Percentiles rank a stretch among this genome's conserved stretches.
Conservation (phyloP, 2,888 invertebrate species). For the Gisinianus flammeolus region DNA sequence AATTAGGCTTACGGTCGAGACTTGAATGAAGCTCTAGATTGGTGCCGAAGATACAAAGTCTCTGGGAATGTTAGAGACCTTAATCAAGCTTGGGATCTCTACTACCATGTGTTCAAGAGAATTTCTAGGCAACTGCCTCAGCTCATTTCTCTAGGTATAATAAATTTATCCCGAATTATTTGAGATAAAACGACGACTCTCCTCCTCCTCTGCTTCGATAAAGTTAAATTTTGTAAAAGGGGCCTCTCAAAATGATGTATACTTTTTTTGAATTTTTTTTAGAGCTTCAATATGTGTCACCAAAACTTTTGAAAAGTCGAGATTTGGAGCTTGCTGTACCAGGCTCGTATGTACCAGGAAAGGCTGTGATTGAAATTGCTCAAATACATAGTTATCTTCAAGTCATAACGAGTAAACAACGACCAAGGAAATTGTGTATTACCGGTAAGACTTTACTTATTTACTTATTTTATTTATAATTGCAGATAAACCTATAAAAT, state of each 20-base stretch:
- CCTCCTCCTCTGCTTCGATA: too few relatives aligned
- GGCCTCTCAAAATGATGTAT: background rate
- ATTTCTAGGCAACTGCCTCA: conserved; percentile 95
- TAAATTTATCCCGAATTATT: too few relatives aligned
- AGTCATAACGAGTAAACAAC: conserved; percentile 97
- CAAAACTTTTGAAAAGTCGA: conserved; percentile 83
- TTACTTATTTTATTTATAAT: background rate
- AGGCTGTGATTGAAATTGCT: conserved; percentile 84
- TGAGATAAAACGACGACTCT: too few relatives aligned
- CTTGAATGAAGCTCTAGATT: conserved; percentile 90
- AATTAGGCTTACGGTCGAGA: conserved; percentile 87
- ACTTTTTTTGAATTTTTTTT: conserved; percentile 13
- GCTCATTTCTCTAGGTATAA: conserved; percentile 73
- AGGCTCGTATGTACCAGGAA: conserved; percentile 94
- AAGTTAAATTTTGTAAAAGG: too few relatives aligned
- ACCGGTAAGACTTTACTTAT: conserved; percentile 67
- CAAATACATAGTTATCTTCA: conserved; percentile 89
- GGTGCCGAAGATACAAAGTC: conserved; percentile 87
- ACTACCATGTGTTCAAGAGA: conserved; percentile 96
- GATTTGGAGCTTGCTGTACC: conserved; percentile 97
- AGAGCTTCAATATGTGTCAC: conserved; percentile 94
- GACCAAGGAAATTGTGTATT: conserved; percentile 93
- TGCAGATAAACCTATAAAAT: background rate
- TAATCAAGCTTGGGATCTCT: conserved; percentile 98
- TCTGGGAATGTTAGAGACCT: conserved; percentile 87